A percentile compares a stretch with the other conserved stretches of the same genome.
Conservation (phyloP, 2,797 vertebrate genomes). For the Sitta carolinensis region DNA sequence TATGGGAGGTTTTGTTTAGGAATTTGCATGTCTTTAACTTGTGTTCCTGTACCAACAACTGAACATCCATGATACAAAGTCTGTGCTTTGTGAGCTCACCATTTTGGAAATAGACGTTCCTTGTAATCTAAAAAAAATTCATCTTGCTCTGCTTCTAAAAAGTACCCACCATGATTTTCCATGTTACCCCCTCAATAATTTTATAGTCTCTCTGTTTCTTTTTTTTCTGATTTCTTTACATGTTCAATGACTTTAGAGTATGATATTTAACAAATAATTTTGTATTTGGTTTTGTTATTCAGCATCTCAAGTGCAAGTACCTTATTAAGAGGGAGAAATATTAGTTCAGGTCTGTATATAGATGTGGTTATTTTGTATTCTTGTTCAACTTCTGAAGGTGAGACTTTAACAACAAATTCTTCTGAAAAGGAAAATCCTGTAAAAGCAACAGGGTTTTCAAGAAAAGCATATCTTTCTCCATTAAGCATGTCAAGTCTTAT, state of each 20-base stretch:
- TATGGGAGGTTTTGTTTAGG: not conserved
- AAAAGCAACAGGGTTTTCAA: not conserved
- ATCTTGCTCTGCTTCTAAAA: not conserved
- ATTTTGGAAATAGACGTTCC: not conserved
- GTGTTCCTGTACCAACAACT: not conserved
- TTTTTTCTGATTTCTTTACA: not conserved
- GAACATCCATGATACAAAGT: not conserved
- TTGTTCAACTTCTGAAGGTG: not conserved
- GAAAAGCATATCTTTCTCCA: not conserved
- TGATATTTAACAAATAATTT: not conserved
- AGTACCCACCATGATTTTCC: not conserved
- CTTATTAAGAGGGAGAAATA: not conserved
- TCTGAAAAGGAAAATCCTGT: not conserved
- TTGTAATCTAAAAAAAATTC: not conserved
- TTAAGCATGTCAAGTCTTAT: conserved; percentile 4
- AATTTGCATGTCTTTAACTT: not conserved
- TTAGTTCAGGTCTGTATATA: not conserved
- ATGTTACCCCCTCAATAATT: not conserved
- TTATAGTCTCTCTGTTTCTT: accelerated
- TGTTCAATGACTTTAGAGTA: not conserved
- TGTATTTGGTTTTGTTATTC: not conserved
- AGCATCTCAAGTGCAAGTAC: not conserved
- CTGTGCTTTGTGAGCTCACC: not conserved
- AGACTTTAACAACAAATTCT: not conserved
- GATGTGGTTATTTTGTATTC: not conserved